Conservation (phyloP, 2,888 invertebrate species). For the Coleophora deauratella region DNA sequence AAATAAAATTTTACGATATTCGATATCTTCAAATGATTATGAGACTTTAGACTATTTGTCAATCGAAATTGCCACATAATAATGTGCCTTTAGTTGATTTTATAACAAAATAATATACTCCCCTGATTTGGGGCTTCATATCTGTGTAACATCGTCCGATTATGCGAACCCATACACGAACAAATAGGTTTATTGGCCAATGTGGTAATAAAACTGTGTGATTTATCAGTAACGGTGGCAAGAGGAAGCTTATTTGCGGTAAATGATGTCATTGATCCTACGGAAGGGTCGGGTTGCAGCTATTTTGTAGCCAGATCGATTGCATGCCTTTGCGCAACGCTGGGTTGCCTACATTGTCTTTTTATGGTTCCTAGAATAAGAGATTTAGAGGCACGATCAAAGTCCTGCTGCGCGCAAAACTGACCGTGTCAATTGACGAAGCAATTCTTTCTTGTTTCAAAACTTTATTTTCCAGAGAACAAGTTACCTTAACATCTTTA, state of each 20-base stretch:
- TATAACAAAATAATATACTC: conserved; percentile 50
- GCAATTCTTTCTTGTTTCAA: no score
- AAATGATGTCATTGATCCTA: conserved; percentile 32
- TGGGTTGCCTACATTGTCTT: background rate
- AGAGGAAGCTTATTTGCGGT: conserved; percentile 28
- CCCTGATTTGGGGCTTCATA: conserved; percentile 56
- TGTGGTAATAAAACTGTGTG: conserved; percentile 53
- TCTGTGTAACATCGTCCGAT: conserved; percentile 53
- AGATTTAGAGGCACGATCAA: background rate
- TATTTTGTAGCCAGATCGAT: conserved; percentile 1
- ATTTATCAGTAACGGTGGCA: conserved; percentile 44
- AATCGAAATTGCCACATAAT: background rate
- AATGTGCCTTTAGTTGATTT: conserved; percentile 20
- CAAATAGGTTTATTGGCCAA: conserved; percentile 68
- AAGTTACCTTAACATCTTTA: no score
- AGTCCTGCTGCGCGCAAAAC: no score
- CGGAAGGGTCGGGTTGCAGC: conserved; percentile 21
- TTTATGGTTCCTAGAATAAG: background rate
- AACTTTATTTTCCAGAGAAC: no score
- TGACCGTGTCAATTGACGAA: no score
- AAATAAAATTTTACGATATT: no score
- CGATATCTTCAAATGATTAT: conserved; percentile 11
- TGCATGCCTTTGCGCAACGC: conserved; percentile 1
- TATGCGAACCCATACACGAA: conserved; percentile 57
- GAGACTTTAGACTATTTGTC: conserved; percentile 18